phyloP scores from a whole-genome alignment of 2,113 vertebrate species.

The Lepisosteus osseus region DNA sequence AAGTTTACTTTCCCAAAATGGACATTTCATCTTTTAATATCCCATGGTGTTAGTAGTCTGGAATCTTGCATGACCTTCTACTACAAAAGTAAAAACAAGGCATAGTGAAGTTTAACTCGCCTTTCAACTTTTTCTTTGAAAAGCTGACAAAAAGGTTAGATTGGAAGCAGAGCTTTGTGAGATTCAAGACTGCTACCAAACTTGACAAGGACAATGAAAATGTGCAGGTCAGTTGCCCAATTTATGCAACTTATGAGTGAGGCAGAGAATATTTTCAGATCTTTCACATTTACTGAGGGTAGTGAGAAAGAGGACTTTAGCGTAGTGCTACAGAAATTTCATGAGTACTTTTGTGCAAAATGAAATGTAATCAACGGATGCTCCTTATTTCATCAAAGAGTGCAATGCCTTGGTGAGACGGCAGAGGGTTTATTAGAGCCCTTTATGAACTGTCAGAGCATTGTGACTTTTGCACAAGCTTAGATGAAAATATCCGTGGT shows the following conservation, averaged over 20 bases:
- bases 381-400: slow-evolving; percentile 4
- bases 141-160: not conserved
- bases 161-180: not conserved
- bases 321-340: not conserved
- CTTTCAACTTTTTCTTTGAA: not conserved
- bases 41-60: too few relatives aligned
- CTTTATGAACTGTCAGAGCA: slow-evolving; percentile 22
- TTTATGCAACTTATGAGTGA: not conserved
- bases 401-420: too few relatives aligned
- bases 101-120: not conserved
- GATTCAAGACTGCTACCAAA: not conserved
- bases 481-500: slow-evolving; percentile 14
- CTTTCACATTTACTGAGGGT: not conserved
- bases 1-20: too few relatives aligned
- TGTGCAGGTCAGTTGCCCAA: not conserved
- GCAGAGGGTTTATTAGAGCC: not conserved
- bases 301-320: not conserved
- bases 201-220: not conserved
- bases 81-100: not conserved
- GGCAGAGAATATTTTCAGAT: slow-evolving; percentile 19
- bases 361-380: slow-evolving; percentile 16
- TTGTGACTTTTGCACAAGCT: slow-evolving; percentile 12
- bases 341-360: slow-evolving; percentile 10
- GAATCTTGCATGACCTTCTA: too few relatives aligned
- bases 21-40: too few relatives aligned